Percentiles rank a stretch among this genome's conserved stretches.
Conservation (phyloP, 2,888 invertebrate species). For the Amblyjoppa fuscipennis region DNA sequence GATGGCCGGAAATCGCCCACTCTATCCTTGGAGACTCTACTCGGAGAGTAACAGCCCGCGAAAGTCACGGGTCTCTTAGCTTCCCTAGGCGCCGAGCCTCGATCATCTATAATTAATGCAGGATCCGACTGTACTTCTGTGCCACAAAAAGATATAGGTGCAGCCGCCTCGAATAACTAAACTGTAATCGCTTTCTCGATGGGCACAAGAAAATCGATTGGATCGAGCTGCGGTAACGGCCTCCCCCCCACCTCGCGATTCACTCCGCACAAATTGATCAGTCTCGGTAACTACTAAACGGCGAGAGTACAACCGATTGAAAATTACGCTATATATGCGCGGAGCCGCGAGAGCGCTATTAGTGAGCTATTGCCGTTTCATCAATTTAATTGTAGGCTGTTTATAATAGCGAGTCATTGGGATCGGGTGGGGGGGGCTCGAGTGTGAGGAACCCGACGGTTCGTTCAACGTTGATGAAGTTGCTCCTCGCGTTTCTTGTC, state of each 20-base stretch:
- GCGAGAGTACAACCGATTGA: conserved; percentile 65
- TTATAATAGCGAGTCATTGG: conserved; percentile 58
- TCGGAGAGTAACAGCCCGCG: background rate
- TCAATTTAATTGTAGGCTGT: conserved; percentile 65
- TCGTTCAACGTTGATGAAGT: conserved; percentile 65
- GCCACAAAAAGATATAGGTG: conserved; percentile 34
- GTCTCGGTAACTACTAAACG: conserved; percentile 66
- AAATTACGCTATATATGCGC: conserved; percentile 61
- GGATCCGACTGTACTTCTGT: background rate
- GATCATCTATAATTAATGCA: conserved; percentile 11
- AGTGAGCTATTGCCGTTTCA: conserved; percentile 65
- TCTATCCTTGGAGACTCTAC: background rate
- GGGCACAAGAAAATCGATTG: conserved; percentile 66
- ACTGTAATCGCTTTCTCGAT: conserved; percentile 53
- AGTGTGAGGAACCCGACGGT: conserved; percentile 43
- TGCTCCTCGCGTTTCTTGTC: conserved; percentile 68
- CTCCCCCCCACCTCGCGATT: conserved; percentile 19
- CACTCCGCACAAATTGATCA: conserved; percentile 62
- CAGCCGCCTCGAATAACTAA: conserved; percentile 33
- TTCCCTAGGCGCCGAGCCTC: background rate
- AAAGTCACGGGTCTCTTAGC: background rate
- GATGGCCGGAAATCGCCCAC: background rate
- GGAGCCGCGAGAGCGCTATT: conserved; percentile 41
- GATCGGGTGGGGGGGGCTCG: conserved; percentile 31
- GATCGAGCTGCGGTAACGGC: conserved; percentile 16